These are phyloP conservation scores for Drosophila sproati DNA, from an alignment of 1,140 invertebrate species.

Conservation along the genomic window DNA sequence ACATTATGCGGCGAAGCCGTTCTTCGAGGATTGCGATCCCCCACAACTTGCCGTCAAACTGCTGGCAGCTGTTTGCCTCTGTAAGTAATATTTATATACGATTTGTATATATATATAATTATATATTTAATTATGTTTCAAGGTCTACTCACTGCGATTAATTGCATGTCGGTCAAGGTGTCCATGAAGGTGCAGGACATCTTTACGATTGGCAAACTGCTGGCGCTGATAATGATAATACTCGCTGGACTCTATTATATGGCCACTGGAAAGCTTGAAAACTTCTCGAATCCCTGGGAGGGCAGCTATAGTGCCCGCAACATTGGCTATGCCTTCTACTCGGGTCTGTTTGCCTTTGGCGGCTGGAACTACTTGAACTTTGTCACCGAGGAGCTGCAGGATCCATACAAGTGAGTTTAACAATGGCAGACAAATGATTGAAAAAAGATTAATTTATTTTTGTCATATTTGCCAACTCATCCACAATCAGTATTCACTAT, in stretches of 20 bases:
- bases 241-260: conserved; percentile 91
- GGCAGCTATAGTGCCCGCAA: conserved; percentile 87
- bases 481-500: too few relatives aligned
- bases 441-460: neutral
- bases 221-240: conserved; percentile 93
- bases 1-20: conserved; percentile 92
- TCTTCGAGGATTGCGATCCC: conserved; percentile 90
- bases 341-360: conserved; percentile 98
- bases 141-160: conserved; percentile 95
- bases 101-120: neutral
- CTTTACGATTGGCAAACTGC: conserved; percentile 94
- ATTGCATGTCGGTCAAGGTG: conserved; percentile 94
- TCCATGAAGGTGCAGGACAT: conserved; percentile 95
- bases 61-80: conserved; percentile 90
- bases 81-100: conserved; percentile 86
- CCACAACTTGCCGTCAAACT: conserved; percentile 89
- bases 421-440: neutral
- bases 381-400: conserved; percentile 96
- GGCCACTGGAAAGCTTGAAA: conserved; percentile 88
- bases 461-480: too few relatives aligned
- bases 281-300: conserved; percentile 90
- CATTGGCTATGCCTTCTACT: conserved; percentile 94
- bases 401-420: conserved; percentile 93
- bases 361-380: conserved; percentile 98
- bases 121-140: conserved; percentile 51